A percentile compares a stretch with the other conserved stretches of the same genome.
Evolutionary conservation across 2,797 vertebrate genomes (phyloP).

Genomic region (Pogoniulus pusillus): DNA sequence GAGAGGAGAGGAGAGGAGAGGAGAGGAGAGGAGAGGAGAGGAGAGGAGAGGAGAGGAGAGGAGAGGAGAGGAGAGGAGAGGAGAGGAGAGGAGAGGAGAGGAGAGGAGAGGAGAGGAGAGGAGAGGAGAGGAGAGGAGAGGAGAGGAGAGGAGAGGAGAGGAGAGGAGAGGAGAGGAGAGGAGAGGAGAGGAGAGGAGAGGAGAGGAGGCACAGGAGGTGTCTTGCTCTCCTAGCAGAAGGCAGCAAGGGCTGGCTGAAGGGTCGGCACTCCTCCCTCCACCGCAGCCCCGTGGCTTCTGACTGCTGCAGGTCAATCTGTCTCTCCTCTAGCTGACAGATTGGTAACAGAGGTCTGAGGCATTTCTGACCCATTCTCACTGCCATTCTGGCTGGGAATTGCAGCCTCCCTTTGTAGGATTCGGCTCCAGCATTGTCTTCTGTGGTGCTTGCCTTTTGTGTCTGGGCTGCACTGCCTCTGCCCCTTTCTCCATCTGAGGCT

Average conservation of each 20-base stretch:
- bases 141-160: neutral
- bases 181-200: too few species aligned
- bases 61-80: too few species aligned
- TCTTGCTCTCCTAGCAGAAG: neutral
- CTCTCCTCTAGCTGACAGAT: neutral
- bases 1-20: too few species aligned
- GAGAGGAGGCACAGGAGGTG: neutral
- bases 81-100: too few species aligned
- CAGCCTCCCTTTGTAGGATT: neutral
- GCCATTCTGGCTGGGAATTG: neutral
- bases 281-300: neutral
- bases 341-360: neutral
- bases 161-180: too few species aligned
- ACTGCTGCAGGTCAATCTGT: accelerated
- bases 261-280: neutral
- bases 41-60: too few species aligned
- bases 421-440: too few species aligned
- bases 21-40: too few species aligned
- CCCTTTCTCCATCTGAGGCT: neutral
- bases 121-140: too few species aligned
- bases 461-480: neutral
- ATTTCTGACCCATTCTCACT: neutral
- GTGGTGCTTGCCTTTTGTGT: neutral
- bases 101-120: too few species aligned
- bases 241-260: neutral